phyloP scores from a whole-genome alignment of 2,113 vertebrate genomes.

The Prinia subflava region DNA sequence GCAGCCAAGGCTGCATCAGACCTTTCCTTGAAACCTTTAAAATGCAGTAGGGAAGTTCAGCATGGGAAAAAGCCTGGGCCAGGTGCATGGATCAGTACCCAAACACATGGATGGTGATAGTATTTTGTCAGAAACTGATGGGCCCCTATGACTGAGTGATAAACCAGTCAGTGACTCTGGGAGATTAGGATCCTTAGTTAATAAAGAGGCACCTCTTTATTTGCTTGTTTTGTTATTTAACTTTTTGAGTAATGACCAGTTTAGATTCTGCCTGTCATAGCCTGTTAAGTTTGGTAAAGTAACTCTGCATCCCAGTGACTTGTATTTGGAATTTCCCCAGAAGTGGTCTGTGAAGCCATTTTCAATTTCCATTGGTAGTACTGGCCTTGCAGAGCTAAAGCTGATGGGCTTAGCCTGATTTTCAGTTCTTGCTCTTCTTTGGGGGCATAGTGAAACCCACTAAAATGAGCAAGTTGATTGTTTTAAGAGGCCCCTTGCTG shows the following conservation, averaged over 20 bases:
- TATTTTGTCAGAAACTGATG: neutral
- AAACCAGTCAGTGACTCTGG: neutral
- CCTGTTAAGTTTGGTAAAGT: neutral
- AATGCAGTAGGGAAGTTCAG: neutral
- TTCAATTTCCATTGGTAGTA: neutral
- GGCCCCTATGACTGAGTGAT: neutral
- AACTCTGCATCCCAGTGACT: neutral
- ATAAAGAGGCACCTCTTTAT: neutral
- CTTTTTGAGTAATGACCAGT: neutral
- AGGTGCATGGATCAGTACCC: neutral
- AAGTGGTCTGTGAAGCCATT: neutral
- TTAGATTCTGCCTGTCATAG: neutral
- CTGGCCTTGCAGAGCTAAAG: neutral
- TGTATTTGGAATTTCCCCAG: neutral
- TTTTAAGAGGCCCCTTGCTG: conserved; percentile 13
- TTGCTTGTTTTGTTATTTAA: neutral
- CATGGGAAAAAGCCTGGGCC: neutral
- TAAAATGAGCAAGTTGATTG: neutral
- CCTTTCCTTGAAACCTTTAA: neutral
- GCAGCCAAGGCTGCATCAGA: neutral
- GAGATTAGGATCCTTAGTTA: neutral
- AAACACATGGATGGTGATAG: neutral
- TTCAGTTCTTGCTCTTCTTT: neutral
- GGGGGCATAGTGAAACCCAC: neutral
- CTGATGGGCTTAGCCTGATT: neutral